Evolutionary conservation across 2,888 invertebrate genomes (phyloP).

Genomic region (Euclidia mi): DNA sequence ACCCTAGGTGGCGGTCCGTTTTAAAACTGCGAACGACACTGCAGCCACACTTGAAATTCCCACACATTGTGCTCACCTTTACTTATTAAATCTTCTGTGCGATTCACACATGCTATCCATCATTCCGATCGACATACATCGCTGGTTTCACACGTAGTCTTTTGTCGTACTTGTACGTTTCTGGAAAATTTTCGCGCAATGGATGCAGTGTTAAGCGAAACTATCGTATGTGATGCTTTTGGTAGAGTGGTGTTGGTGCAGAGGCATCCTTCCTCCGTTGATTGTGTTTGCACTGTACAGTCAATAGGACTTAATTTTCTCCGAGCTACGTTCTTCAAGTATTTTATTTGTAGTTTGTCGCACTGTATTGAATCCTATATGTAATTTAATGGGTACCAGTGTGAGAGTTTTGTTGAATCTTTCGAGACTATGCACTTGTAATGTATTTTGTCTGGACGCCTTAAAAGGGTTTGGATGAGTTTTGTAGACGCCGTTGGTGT

Average conservation of each 20-base stretch:
- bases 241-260: constrained; percentile 31
- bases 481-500: background rate
- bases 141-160: background rate
- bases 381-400: constrained; percentile 13
- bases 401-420: constrained; percentile 16
- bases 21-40: constrained; percentile 59
- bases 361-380: constrained; percentile 50
- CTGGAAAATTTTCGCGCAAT: constrained; percentile 21
- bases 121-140: constrained; percentile 25
- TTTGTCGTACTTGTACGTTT: fast-evolving
- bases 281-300: constrained; percentile 73
- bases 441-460: background rate
- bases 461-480: background rate
- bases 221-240: background rate
- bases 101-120: background rate
- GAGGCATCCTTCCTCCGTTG: constrained; percentile 66
- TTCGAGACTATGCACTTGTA: constrained; percentile 9
- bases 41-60: constrained; percentile 69
- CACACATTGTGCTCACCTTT: constrained; percentile 66
- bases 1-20: constrained; percentile 43
- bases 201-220: constrained; percentile 1
- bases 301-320: constrained; percentile 79
- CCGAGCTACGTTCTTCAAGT: constrained; percentile 57
- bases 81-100: constrained; percentile 61
- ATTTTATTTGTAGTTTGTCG: constrained; percentile 65